Evolutionary conservation across 2,888 invertebrate genomes (phyloP), one percentile per base, ranked within the genome.

Genomic region (Sinopyrophorus schimmeli): DNA sequence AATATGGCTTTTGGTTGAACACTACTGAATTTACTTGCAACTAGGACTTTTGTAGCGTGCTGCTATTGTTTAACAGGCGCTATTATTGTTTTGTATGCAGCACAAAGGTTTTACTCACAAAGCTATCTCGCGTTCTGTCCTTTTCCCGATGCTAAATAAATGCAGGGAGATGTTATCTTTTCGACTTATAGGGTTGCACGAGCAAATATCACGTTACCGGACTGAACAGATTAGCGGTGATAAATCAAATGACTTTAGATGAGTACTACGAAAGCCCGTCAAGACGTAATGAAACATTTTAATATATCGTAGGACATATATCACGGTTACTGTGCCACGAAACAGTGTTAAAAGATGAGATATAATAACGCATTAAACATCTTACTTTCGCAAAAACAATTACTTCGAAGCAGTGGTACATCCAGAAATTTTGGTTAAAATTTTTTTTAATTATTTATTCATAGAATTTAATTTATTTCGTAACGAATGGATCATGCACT

Each of bases 281-380:
- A 47, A 42, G 42, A 47, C 38, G 52, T 52, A 52, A 51, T 52
- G 47, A 53, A 53, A 47, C 47, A 48, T 47, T 47, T 28, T 53
- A 47, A 47, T 47, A 47, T 43, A 53, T 53, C 30, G 42, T 15
- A 15, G 27, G 34, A 47, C 32, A 53, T 47, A 43, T 35, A 43
- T 53, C 53, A 47, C 43, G 43, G 43, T 31, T 46, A 38, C n/a
- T n/a, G 16, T 11, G 30, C 21, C 21, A 31, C 46, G 24, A 17
- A 31, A 10, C 17, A 5, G n/a, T 15, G 11, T n/a, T n/a, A n/a
- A n/a, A n/a, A n/a, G n/a, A n/a, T n/a, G n/a, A n/a, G n/a, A n/a
- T n/a, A n/a, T n/a, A n/a, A n/a, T n/a, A n/a, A n/a, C n/a, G n/a
- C n/a, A n/a, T n/a, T n/a, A n/a, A n/a, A n/a, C n/a, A n/a, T n/a